Conservation (phyloP, 2,888 invertebrate genomes). For the Pyrrhosoma nymphula region DNA sequence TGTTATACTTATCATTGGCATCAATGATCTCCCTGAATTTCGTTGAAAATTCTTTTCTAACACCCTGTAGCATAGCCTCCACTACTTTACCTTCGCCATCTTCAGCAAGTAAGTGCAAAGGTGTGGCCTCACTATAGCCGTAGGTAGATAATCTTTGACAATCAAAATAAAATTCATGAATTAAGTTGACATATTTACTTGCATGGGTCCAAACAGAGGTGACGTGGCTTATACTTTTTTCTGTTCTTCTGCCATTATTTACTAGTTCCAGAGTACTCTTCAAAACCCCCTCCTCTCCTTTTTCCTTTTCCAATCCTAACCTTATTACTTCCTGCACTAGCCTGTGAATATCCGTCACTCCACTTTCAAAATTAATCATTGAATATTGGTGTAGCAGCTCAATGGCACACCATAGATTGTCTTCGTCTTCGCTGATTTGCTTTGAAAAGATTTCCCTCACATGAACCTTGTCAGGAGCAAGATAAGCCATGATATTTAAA, state of each 20-base stretch:
- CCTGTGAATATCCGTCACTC: constrained; percentile 34
- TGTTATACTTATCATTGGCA: neutral
- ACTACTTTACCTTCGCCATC: neutral
- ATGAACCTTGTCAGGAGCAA: constrained; percentile 68
- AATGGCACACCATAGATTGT: neutral
- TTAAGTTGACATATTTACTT: neutral
- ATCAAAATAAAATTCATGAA: neutral
- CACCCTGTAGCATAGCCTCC: neutral
- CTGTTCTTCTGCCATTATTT: neutral
- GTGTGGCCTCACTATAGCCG: neutral
- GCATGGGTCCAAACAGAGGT: constrained; percentile 37
- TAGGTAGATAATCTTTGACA: neutral
- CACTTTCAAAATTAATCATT: neutral
- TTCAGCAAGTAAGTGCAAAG: constrained; percentile 37
- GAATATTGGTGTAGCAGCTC: neutral
- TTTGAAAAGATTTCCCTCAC: neutral
- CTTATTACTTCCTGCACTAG: constrained; percentile 46
- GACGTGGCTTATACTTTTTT: neutral
- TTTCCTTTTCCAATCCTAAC: neutral
- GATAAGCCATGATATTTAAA: constrained; percentile 68
- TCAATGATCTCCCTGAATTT: neutral
- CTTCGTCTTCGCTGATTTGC: neutral
- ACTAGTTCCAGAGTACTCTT: neutral
- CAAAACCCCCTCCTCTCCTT: neutral
- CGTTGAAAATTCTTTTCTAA: neutral